Evolutionary conservation across 2,888 invertebrate genomes (phyloP).

Genomic region (Euspilapteryx auroguttella): DNA sequence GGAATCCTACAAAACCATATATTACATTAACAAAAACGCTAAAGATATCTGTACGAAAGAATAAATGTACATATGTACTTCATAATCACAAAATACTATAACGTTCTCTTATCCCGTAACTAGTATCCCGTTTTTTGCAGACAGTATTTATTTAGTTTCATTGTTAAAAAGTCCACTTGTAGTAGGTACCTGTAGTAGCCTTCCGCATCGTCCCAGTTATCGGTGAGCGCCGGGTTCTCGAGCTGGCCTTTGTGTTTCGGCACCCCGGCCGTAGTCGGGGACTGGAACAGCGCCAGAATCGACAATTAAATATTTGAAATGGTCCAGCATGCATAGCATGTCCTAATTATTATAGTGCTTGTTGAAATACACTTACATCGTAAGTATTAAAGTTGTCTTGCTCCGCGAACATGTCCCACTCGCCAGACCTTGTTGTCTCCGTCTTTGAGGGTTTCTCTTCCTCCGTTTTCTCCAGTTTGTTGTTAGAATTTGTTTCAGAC

Average conservation of each 20-base stretch:
- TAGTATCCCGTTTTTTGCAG: too few relatives aligned
- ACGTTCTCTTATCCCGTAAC: too few relatives aligned
- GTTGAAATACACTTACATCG: constrained; percentile 55
- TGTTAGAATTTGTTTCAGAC: neutral
- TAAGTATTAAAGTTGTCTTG: constrained; percentile 80
- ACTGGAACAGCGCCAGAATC: too few relatives aligned
- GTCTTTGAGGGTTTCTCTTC: constrained; percentile 10
- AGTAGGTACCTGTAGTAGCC: constrained; percentile 96
- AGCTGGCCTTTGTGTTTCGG: constrained; percentile 19
- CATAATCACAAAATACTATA: too few relatives aligned
- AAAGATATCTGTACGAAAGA: too few relatives aligned
- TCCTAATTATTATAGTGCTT: neutral
- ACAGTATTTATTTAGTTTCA: too few relatives aligned
- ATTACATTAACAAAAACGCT: too few relatives aligned
- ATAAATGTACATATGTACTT: too few relatives aligned
- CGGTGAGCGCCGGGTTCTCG: constrained; percentile 81
- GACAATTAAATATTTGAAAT: too few relatives aligned
- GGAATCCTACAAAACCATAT: too few relatives aligned
- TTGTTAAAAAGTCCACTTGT: too few relatives aligned
- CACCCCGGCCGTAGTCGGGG: constrained; percentile 25
- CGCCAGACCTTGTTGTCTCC: constrained; percentile 46
- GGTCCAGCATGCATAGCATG: too few relatives aligned
- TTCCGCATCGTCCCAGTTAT: constrained; percentile 99
- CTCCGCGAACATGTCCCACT: constrained; percentile 94
- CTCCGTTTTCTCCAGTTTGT: neutral